Evolutionary conservation across 2,113 vertebrate species (phyloP).

Genomic region (Noturus placidus): DNA sequence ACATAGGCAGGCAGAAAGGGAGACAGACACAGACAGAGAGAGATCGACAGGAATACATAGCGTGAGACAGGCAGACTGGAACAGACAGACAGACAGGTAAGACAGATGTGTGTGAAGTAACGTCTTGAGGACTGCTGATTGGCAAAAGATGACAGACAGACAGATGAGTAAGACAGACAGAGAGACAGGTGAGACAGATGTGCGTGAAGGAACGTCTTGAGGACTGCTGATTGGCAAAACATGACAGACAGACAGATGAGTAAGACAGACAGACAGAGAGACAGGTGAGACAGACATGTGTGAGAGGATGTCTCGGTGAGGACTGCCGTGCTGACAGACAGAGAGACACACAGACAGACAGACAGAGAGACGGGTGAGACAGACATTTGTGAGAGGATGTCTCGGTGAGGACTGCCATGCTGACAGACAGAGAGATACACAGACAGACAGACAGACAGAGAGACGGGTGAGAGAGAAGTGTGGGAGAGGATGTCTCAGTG

Average conservation of each 20-base stretch:
- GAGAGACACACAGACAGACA: neutral
- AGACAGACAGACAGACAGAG: neutral
- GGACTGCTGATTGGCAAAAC: neutral
- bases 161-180: neutral
- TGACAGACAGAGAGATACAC: no score
- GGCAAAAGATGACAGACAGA: neutral
- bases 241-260: neutral
- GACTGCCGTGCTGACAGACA: neutral
- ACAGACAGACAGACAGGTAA: neutral
- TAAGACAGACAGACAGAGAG: neutral
- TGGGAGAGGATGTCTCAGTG: constrained; percentile 55
- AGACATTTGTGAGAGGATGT: neutral
- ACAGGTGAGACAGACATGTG: no score
- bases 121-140: neutral
- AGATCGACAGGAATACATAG: constrained; percentile 43
- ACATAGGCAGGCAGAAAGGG: neutral
- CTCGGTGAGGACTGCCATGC: neutral
- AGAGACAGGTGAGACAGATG: no score
- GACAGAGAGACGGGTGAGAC: neutral
- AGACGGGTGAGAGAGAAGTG: neutral
- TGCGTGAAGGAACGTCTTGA: neutral
- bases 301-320: neutral
- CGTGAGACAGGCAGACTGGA: neutral
- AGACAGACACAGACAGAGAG: constrained; percentile 69
- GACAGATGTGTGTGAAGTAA: neutral